phyloP scores from a whole-genome alignment of 2,797 vertebrate species.

The Sardinella longiceps region DNA sequence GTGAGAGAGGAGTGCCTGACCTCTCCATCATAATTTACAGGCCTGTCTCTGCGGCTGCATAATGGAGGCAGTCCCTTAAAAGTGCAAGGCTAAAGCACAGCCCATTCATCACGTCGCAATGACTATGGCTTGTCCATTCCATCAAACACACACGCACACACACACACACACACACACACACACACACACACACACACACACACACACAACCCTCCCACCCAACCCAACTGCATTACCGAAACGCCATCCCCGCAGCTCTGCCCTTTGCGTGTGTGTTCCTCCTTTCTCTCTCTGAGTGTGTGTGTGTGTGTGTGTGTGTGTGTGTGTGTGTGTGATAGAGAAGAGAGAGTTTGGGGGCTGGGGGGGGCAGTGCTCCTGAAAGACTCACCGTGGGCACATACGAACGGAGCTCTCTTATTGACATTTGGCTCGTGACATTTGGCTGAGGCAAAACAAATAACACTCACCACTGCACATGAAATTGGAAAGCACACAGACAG shows the following conservation, averaged over 20 bases:
- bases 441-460: slow-evolving; percentile 64
- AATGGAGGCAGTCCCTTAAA: slow-evolving; percentile 34
- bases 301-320: not conserved
- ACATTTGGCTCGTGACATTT: slow-evolving; percentile 62
- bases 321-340: not conserved
- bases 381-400: slow-evolving; percentile 6
- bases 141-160: not conserved
- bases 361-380: not conserved
- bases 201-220: not conserved
- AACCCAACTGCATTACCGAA: slow-evolving; percentile 24
- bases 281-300: not conserved
- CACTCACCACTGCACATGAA: slow-evolving; percentile 55
- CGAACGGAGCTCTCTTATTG: slow-evolving; percentile 45
- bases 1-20: slow-evolving; percentile 29
- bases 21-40: slow-evolving; percentile 34
- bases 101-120: slow-evolving; percentile 32
- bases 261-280: not conserved
- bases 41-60: slow-evolving; percentile 27
- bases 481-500: slow-evolving; percentile 40
- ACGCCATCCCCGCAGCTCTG: not conserved
- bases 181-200: not conserved
- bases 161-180: not conserved
- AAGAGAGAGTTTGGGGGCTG: not conserved
- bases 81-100: slow-evolving; percentile 37
- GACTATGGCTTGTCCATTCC: slow-evolving; percentile 29